A percentile compares a stretch with the other conserved stretches of the same genome.
These are phyloP conservation scores for Pangasius larnaudii DNA, from an alignment of 2,797 vertebrate genomes.

Conservation along the genomic window DNA sequence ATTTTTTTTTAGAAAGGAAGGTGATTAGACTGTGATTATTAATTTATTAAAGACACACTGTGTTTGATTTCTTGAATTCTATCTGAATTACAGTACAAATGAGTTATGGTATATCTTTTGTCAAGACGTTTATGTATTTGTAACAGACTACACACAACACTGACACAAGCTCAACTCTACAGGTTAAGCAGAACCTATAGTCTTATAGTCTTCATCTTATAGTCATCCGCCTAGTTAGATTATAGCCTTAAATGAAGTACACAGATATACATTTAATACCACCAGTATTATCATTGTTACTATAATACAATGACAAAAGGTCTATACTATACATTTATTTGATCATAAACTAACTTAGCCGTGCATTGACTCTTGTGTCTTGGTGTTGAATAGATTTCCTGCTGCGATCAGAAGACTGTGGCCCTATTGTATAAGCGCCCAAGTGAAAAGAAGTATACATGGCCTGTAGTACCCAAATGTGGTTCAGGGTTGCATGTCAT, in stretches of 20 bases:
- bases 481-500: constrained; percentile 58
- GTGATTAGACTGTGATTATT: background rate
- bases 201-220: background rate
- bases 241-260: background rate
- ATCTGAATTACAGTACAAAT: background rate
- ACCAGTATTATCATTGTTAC: background rate
- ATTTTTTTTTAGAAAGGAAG: background rate
- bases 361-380: background rate
- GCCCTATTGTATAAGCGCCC: constrained; percentile 40
- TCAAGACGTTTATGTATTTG: background rate
- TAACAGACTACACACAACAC: background rate
- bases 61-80: background rate
- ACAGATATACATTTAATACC: background rate
- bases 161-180: background rate
- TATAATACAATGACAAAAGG: background rate
- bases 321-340: background rate
- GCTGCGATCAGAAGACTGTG: constrained; percentile 48
- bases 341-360: background rate
- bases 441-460: constrained; percentile 39
- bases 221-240: background rate
- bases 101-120: background rate
- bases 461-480: constrained; percentile 53
- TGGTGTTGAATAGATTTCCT: constrained; percentile 40
- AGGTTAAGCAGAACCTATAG: background rate
- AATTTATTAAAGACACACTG: background rate